These are phyloP conservation scores for Nannoperca australis DNA, from an alignment of 2,797 vertebrate species.

Conservation along the genomic window DNA sequence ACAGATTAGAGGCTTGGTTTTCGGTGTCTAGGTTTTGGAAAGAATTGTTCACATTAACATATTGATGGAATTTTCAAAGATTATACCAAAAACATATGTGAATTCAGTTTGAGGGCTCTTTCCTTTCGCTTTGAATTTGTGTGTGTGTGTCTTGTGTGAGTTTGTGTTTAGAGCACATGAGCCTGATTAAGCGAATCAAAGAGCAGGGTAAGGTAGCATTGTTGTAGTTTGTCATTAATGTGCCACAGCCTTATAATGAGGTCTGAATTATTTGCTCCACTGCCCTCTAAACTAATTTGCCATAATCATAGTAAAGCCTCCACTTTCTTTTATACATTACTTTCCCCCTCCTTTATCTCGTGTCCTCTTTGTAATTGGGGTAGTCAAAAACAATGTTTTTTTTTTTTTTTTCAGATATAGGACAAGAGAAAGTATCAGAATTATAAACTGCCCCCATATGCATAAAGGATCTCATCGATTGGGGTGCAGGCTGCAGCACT, in stretches of 20 bases:
- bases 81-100: conserved; percentile 55
- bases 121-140: conserved; percentile 17
- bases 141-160: conserved; percentile 6
- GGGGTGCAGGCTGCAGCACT: background rate
- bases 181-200: conserved; percentile 41
- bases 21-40: conserved; percentile 49
- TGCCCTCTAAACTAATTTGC: conserved; percentile 50
- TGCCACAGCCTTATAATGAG: conserved; percentile 56
- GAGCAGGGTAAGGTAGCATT: conserved; percentile 41
- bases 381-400: background rate
- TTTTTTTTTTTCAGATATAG: background rate
- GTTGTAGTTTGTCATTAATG: conserved; percentile 52
- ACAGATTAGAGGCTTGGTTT: conserved; percentile 52
- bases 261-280: conserved; percentile 58
- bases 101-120: conserved; percentile 43
- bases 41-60: conserved; percentile 68
- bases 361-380: conserved; percentile 16
- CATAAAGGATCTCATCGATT: background rate
- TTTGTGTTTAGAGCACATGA: conserved; percentile 47
- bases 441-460: background rate
- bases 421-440: background rate
- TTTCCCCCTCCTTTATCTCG: conserved; percentile 9
- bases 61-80: conserved; percentile 63
- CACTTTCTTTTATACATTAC: conserved; percentile 18
- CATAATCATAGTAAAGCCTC: conserved; percentile 5